Evolutionary conservation across 2,113 vertebrate genomes (phyloP).

Genomic region (Cyanoderma ruficeps): DNA sequence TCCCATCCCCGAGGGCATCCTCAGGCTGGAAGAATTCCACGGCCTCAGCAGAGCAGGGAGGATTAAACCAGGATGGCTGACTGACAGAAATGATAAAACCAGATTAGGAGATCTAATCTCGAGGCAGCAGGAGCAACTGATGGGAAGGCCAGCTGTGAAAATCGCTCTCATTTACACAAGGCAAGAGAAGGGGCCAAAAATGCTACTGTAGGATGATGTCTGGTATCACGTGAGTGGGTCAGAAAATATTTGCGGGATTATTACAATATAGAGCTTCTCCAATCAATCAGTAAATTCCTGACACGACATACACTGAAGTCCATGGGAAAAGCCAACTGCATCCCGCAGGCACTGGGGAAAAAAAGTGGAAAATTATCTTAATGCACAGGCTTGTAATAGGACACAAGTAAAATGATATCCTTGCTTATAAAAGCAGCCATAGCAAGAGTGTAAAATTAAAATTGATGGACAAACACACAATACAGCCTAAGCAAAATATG

Average conservation of each 20-base stretch:
- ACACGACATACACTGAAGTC: background rate
- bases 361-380: background rate
- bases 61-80: slow-evolving; percentile 24
- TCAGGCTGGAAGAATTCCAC: background rate
- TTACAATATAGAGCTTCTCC: background rate
- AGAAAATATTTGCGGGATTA: slow-evolving; percentile 16
- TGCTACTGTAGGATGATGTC: background rate
- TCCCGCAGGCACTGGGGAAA: background rate
- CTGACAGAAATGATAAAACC: slow-evolving; percentile 55
- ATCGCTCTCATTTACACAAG: slow-evolving; percentile 1
- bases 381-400: background rate
- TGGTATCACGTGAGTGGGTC: background rate
- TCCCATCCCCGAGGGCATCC: slow-evolving; percentile 41
- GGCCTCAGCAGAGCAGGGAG: background rate
- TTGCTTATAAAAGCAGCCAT: background rate
- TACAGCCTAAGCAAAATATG: background rate
- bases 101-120: slow-evolving; percentile 42
- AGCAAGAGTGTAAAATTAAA: background rate
- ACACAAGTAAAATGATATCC: background rate
- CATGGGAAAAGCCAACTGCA: background rate
- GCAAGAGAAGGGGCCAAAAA: background rate
- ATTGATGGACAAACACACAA: background rate
- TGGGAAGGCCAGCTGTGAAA: slow-evolving; percentile 63
- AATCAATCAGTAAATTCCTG: background rate
- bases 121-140: slow-evolving; percentile 25